Percentiles rank a stretch among this genome's conserved stretches.
Conservation (phyloP, 2,113 vertebrate genomes). For the Sphaerodactylus townsendi region DNA sequence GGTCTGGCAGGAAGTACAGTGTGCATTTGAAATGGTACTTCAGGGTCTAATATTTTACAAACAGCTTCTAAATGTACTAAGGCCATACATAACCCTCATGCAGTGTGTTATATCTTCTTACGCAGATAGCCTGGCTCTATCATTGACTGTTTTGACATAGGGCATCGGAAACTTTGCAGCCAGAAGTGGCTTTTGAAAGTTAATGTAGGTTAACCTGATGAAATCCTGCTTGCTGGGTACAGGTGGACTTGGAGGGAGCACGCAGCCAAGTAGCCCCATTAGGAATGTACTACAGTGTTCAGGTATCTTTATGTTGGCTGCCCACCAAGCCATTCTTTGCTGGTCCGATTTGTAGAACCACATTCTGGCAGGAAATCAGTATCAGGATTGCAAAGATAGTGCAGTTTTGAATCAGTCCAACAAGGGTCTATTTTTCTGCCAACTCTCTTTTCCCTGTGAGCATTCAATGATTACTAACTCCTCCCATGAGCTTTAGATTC, state of each 20-base stretch:
- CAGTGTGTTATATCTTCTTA: slow-evolving; percentile 23
- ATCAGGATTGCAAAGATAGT: no score
- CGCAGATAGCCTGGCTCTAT: not conserved
- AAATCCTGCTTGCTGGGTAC: not conserved
- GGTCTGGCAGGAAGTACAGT: slow-evolving; percentile 3
- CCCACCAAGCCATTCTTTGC: not conserved
- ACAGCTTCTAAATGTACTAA: not conserved
- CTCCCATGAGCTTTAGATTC: not conserved
- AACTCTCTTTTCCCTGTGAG: not conserved
- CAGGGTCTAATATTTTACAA: not conserved
- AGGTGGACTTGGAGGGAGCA: not conserved
- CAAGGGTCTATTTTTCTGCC: not conserved
- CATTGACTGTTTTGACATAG: not conserved
- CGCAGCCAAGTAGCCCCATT: not conserved
- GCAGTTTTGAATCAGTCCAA: no score
- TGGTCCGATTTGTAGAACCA: not conserved
- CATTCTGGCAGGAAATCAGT: not conserved
- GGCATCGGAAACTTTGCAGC: not conserved
- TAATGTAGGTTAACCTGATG: not conserved
- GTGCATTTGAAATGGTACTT: slow-evolving; percentile 20
- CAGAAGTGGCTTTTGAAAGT: not conserved
- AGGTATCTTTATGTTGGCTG: not conserved
- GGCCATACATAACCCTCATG: not conserved
- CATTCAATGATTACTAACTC: not conserved
- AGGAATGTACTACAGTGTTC: not conserved